Evolutionary conservation across 1,140 invertebrate species (phyloP).

Genomic region (Caerostris extrusa): DNA sequence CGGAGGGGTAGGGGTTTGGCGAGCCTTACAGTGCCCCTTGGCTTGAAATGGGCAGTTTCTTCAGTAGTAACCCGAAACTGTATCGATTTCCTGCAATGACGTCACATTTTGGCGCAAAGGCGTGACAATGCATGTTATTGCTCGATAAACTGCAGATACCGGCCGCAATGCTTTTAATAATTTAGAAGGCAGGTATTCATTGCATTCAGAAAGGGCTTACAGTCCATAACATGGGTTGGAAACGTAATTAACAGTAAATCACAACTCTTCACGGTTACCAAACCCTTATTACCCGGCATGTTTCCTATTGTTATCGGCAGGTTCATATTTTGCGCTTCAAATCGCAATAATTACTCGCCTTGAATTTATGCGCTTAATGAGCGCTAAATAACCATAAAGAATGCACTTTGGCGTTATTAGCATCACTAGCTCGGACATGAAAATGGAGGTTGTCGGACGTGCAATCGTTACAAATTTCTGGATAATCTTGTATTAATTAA

Average conservation of each 20-base stretch:
- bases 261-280: constrained; percentile 52
- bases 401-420: neutral
- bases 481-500: constrained; percentile 10
- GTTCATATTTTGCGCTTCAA: constrained; percentile 66
- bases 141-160: constrained; percentile 77
- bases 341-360: constrained; percentile 63
- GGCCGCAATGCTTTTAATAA: constrained; percentile 77
- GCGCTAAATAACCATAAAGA: constrained; percentile 37
- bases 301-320: constrained; percentile 71
- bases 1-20: constrained; percentile 24
- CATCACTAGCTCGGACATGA: neutral
- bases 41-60: constrained; percentile 50
- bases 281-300: constrained; percentile 70
- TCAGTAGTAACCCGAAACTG: constrained; percentile 70
- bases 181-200: constrained; percentile 76
- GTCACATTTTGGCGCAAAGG: constrained; percentile 77
- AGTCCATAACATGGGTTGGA: constrained; percentile 67
- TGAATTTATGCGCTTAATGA: constrained; percentile 65
- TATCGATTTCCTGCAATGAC: constrained; percentile 77
- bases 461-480: neutral
- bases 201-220: constrained; percentile 56
- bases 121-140: constrained; percentile 77
- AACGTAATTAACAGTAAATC: constrained; percentile 77
- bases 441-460: neutral
- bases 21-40: constrained; percentile 23